Percentiles rank a stretch among this genome's conserved stretches.
Evolutionary conservation across 2,888 invertebrate species (phyloP).

Genomic region (Nymphalis c-album): DNA sequence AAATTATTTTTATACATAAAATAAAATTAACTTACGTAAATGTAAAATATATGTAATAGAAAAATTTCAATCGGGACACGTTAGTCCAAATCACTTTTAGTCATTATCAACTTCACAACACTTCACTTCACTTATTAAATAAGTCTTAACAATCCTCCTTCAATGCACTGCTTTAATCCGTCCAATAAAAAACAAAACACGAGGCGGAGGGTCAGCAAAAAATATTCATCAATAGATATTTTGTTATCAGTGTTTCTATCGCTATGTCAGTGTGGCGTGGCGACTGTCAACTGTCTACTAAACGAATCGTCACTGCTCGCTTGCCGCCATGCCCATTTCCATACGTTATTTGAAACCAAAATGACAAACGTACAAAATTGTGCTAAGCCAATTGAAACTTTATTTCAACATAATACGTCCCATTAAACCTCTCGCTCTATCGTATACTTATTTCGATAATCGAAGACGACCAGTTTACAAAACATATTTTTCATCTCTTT

Average conservation of each 20-base stretch:
- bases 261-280: slow-evolving; percentile 81
- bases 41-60: slow-evolving; percentile 19
- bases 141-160: slow-evolving; percentile 30
- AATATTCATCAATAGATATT: slow-evolving; percentile 69
- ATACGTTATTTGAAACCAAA: slow-evolving; percentile 42
- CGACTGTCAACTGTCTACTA: slow-evolving; percentile 82
- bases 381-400: slow-evolving; percentile 40
- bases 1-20: background rate
- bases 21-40: slow-evolving; percentile 34
- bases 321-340: slow-evolving; percentile 79
- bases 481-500: slow-evolving; percentile 63
- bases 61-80: slow-evolving; percentile 30
- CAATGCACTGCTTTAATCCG: slow-evolving; percentile 30
- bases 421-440: slow-evolving; percentile 32
- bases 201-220: slow-evolving; percentile 63
- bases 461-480: slow-evolving; percentile 44
- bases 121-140: slow-evolving; percentile 52
- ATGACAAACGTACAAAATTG: slow-evolving; percentile 41
- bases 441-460: slow-evolving; percentile 45
- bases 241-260: slow-evolving; percentile 78
- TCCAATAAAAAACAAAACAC: slow-evolving; percentile 37
- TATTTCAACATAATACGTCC: slow-evolving; percentile 35
- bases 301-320: slow-evolving; percentile 78
- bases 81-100: slow-evolving; percentile 46
- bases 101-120: slow-evolving; percentile 62